Base-by-base conservation (phyloP, 2,888 invertebrate genomes). In the Phoenoteleia sp. region DNA sequence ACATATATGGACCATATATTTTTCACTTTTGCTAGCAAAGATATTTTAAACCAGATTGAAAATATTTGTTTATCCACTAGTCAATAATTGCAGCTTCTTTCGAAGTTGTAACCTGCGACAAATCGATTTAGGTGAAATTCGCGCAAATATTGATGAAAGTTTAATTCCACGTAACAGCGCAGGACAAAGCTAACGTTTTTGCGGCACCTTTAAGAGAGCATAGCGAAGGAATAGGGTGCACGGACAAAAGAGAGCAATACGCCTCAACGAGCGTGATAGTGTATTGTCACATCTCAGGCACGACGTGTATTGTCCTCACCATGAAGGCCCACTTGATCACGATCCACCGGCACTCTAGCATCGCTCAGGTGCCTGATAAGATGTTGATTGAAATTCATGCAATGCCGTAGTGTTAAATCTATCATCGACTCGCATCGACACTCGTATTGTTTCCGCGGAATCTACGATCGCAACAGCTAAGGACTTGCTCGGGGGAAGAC, bases 281-380 rank as follows among this genome's bases (percentile, higher is more conserved):
- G 91, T 92, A 92, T 92, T 91, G 92, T 92, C 91, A 89, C 91
- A 91, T 90, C 90, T 88, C 89, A 88, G 89, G 88, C 87, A 88
- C 91, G 89, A 84, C 88, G 89, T 89, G 91, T 92, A 93, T 93
- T 93, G 93, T 93, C 92, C 91, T 92, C 91, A 90, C 89, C 92
- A 91, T 93, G 92, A 92, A 92, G 92, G 91, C 91, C 93, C 93
- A 93, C 93, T 94, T 94, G 93, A 93, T 94, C 93, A 93, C 93
- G 93, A 94, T 93, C 92, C 93, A 92, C 88, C 89, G 89, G 87
- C 87, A 91, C 92, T 91, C 89, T 81, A 91, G 89, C 87, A 86
- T 89, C 88, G 90, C 89, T 91, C 90, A 90, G 90, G 90, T 90
- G 88, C 89, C 89, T 89, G 93, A 93, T 93, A 93, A 93, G 93